Evolutionary conservation across 2,113 vertebrate species (phyloP).

Genomic region (Apeltes quadracus): DNA sequence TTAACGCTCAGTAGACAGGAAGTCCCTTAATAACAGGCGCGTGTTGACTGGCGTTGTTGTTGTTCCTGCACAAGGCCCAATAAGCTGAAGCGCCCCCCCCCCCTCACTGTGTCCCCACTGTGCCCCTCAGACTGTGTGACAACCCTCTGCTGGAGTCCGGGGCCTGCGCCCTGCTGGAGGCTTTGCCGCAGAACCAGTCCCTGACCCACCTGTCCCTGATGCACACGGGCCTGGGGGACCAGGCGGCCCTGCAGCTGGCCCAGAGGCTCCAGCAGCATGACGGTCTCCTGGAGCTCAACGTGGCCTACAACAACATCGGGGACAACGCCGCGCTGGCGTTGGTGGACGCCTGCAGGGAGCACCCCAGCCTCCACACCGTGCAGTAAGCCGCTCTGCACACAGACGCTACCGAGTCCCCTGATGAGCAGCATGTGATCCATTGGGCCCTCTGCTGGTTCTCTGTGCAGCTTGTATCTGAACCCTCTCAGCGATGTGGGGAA

Average conservation of each 20-base stretch:
- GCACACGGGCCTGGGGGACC: slow-evolving; percentile 87
- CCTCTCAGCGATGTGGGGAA: slow-evolving; percentile 91
- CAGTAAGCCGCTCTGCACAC: slow-evolving; percentile 23
- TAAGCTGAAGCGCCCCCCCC: neutral
- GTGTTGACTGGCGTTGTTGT: no score
- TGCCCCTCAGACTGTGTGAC: slow-evolving; percentile 84
- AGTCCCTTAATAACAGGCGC: no score
- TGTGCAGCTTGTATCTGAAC: slow-evolving; percentile 90
- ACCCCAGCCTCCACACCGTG: slow-evolving; percentile 73
- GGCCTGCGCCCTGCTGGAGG: slow-evolving; percentile 80
- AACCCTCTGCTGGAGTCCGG: slow-evolving; percentile 86
- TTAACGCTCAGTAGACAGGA: neutral
- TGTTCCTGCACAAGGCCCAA: no score
- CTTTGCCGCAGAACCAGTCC: slow-evolving; percentile 83
- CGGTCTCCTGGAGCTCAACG: slow-evolving; percentile 88
- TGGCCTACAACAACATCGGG: slow-evolving; percentile 92
- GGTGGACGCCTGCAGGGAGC: slow-evolving; percentile 86
- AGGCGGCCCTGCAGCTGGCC: slow-evolving; percentile 81
- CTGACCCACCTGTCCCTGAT: slow-evolving; percentile 87
- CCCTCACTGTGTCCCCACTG: neutral
- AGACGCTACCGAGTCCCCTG: no score
- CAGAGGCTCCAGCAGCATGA: slow-evolving; percentile 78
- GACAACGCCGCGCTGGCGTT: slow-evolving; percentile 85
- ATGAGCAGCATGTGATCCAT: no score
- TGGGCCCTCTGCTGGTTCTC: neutral